phyloP scores from a whole-genome alignment of 2,797 vertebrate genomes.

The Acrocephalus scirpaceus region DNA sequence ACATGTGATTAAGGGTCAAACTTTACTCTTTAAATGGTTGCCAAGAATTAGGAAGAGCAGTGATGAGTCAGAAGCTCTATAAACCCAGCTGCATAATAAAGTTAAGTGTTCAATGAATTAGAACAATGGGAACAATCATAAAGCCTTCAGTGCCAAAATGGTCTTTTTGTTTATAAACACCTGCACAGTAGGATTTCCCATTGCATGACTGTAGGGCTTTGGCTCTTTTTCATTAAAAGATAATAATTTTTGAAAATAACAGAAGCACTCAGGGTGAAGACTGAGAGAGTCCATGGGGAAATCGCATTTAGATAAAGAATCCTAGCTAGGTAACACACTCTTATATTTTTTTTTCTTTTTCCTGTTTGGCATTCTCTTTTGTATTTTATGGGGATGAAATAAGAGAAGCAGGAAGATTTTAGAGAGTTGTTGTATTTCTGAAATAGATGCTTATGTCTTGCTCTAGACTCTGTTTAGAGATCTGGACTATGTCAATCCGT shows the following conservation, averaged over 20 bases:
- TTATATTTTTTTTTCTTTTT: neutral
- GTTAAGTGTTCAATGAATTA: neutral
- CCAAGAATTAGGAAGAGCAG: neutral
- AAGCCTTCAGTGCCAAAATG: neutral
- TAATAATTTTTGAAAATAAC: neutral
- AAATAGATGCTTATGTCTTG: neutral
- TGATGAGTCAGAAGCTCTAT: neutral
- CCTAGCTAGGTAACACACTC: neutral
- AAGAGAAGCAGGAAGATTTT: neutral
- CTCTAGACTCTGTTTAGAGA: neutral
- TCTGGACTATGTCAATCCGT: neutral
- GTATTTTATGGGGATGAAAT: neutral
- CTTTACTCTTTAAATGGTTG: neutral
- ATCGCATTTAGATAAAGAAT: neutral
- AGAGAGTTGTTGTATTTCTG: neutral
- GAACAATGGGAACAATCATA: neutral
- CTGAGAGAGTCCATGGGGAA: neutral
- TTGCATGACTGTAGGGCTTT: neutral
- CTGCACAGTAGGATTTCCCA: neutral
- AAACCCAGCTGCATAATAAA: neutral
- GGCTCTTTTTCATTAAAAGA: neutral
- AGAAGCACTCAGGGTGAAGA: neutral
- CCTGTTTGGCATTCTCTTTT: neutral
- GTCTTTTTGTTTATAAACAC: conserved; percentile 10
- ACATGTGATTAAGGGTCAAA: neutral